phyloP scores from a whole-genome alignment of 2,888 invertebrate genomes.

The Dyspetes luteomarginatus region DNA sequence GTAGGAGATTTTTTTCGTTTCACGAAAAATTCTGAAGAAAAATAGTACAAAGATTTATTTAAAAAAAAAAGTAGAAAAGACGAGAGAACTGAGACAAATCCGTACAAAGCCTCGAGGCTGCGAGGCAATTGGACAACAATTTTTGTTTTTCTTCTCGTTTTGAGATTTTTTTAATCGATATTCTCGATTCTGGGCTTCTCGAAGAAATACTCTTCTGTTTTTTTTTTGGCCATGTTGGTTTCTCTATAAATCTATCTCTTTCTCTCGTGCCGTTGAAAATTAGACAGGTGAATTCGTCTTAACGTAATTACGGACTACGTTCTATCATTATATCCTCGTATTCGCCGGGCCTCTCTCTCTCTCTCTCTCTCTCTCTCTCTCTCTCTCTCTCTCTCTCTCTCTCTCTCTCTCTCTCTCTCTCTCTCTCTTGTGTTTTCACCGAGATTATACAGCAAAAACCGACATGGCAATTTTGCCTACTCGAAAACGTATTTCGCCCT shows the following conservation, averaged over 20 bases:
- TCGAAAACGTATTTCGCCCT: conserved; percentile 22
- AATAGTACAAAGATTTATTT: too few species aligned
- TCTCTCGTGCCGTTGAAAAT: conserved; percentile 28
- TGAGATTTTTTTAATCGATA: neutral
- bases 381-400: neutral
- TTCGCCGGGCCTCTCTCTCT: conserved; percentile 2
- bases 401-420: neutral
- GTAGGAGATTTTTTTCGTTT: too few species aligned
- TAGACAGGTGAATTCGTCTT: conserved; percentile 36
- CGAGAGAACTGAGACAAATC: too few species aligned
- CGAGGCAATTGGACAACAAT: too few species aligned
- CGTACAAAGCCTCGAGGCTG: too few species aligned
- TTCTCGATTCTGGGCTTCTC: neutral
- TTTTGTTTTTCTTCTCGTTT: neutral
- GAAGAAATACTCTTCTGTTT: neutral
- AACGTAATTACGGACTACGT: conserved; percentile 37
- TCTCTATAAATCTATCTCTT: neutral
- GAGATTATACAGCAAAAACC: conserved; percentile 43
- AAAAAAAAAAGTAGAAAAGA: too few species aligned
- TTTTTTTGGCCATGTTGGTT: neutral
- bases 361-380: neutral
- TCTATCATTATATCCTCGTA: conserved; percentile 50
- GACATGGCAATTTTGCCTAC: conserved; percentile 26
- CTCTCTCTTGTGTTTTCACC: neutral
- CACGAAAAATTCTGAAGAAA: too few species aligned